Base-by-base conservation (phyloP, 1,140 invertebrate genomes). In the Philopotamus ludificatus region DNA sequence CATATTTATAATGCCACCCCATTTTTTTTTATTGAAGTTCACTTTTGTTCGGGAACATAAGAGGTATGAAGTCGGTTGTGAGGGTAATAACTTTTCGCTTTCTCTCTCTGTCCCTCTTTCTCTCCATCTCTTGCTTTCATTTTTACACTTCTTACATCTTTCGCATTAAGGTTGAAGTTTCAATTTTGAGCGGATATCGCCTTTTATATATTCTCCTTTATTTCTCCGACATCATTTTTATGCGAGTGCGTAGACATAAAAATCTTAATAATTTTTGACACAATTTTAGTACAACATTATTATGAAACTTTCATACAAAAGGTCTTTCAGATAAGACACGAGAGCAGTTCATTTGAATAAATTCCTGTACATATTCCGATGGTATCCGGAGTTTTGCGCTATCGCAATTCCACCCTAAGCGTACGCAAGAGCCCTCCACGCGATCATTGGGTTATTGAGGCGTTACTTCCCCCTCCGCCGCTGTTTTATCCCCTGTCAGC, bases 151-250 rank as follows among this genome's bases (percentile, higher is more conserved):
- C 54, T 57, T 57, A 57, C 42, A 57, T 57, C 54, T 57, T 57
- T 41, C 54, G 54, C 54, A 42, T 42, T 57, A 42, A 57, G 54
- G 18, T 16, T 28, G 54, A 57, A 28, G 42, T 57, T 39, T 57
- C 54, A 57, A 57, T 57, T 57, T 42, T 28, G 28, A 25, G 54
- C 54, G 54, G 54, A 42, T 57, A 57, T 57, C 54, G 54, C 39
- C 23, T 57, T 57, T 57, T 57, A 42, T 54, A 34, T 54, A 34
- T 34, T 34, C 51, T 54, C 26, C 12, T 10, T 15, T 22, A 34
- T 54, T 54, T 54, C 45, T 54, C 25, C 51, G 25, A 34, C 23
- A 20, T 16, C 21, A 34, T 54, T 54, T 54, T n/a, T n/a, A n/a
- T n/a, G n/a, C n/a, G n/a, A n/a, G n/a, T n/a, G n/a, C n/a, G n/a